phyloP scores from a whole-genome alignment of 2,113 vertebrate genomes.

The Indicator maculatus region DNA sequence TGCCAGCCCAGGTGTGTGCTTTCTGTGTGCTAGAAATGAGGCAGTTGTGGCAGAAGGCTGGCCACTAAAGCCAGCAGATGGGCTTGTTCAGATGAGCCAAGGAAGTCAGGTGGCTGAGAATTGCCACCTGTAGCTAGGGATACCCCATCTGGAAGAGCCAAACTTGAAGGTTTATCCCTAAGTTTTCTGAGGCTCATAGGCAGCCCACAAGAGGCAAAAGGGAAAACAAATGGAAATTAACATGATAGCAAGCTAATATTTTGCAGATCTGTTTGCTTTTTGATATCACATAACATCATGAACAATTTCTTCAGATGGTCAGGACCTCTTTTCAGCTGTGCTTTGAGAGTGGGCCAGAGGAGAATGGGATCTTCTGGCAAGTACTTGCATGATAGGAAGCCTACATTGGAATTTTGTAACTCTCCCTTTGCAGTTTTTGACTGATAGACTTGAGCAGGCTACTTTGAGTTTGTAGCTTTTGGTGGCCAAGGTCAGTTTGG shows the following conservation, averaged over 20 bases:
- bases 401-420: not conserved
- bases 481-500: not conserved
- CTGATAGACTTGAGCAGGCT: not conserved
- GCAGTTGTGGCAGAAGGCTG: not conserved
- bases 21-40: not conserved
- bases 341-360: not conserved
- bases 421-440: not conserved
- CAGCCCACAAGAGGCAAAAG: not conserved
- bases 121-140: not conserved
- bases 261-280: not conserved
- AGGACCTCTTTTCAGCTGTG: not conserved
- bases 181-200: not conserved
- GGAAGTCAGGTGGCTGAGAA: not conserved
- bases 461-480: not conserved
- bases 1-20: not conserved
- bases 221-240: not conserved
- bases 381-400: not conserved
- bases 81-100: not conserved
- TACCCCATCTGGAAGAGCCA: not conserved
- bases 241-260: not conserved
- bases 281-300: not conserved
- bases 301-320: not conserved
- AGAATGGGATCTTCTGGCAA: not conserved
- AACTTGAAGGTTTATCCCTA: not conserved
- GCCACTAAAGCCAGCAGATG: conserved; percentile 1